These are phyloP conservation scores for Dufourea novaeangliae DNA, from an alignment of 1,140 invertebrate species.

Conservation along the genomic window DNA sequence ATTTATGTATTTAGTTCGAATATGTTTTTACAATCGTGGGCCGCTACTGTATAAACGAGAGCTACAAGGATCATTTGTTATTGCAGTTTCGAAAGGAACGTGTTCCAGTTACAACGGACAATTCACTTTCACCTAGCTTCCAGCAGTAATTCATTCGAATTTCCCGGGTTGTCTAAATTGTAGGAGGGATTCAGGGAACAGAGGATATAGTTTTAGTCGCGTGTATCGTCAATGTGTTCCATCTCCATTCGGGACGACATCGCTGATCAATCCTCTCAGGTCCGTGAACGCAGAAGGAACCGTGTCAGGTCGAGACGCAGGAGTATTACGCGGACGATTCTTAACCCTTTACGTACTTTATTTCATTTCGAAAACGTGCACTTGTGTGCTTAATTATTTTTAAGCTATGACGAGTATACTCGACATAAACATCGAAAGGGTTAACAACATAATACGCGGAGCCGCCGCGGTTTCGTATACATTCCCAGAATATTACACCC, in stretches of 20 bases:
- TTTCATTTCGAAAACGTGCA: too few species aligned
- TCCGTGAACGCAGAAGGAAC: too few species aligned
- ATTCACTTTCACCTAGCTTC: conserved; percentile 24
- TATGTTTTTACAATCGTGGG: background rate
- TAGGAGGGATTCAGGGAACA: background rate
- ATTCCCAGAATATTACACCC: conserved; percentile 6
- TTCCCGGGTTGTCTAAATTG: conserved; percentile 12
- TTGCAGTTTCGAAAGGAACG: background rate
- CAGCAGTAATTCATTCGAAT: conserved; percentile 13
- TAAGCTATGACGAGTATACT: too few species aligned
- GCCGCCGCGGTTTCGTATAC: background rate
- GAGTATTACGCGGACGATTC: too few species aligned
- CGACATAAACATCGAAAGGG: too few species aligned
- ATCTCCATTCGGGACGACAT: too few species aligned
- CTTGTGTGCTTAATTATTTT: too few species aligned
- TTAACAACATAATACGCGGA: background rate
- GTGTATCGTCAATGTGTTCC: too few species aligned
- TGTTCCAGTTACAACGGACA: conserved; percentile 14
- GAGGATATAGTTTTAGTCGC: background rate
- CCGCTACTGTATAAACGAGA: background rate
- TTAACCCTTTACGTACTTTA: too few species aligned
- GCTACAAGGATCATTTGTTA: background rate
- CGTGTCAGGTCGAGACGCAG: too few species aligned
- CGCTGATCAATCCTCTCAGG: too few species aligned
- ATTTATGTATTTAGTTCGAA: conserved; percentile 1